Evolutionary conservation across 2,113 vertebrate genomes (phyloP).

Genomic region (Pelecanoides urinatrix): DNA sequence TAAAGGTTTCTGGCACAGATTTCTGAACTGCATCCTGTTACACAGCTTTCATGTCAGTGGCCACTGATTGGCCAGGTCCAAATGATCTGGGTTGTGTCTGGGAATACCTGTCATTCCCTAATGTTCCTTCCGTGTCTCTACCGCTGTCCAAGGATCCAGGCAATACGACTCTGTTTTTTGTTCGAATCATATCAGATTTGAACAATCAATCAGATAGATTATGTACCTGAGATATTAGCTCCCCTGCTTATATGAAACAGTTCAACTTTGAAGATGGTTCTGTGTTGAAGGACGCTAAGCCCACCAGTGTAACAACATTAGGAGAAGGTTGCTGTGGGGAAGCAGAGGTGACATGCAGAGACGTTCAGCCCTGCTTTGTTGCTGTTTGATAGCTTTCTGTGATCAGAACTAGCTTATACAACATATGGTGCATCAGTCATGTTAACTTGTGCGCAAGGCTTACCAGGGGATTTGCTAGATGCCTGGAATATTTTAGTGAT

Average conservation of each 20-base stretch:
- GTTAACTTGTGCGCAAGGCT: neutral
- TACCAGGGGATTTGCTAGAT: no score
- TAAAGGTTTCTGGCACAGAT: no score
- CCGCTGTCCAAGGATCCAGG: no score
- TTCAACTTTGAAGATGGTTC: neutral
- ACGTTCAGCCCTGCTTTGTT: neutral
- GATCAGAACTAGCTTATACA: neutral
- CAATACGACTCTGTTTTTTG: no score
- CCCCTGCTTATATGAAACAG: neutral
- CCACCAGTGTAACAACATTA: neutral
- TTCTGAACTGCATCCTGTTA: no score
- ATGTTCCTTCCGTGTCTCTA: no score
- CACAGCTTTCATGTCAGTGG: no score
- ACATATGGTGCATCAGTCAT: neutral
- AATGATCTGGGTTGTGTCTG: no score
- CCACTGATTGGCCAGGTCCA: no score
- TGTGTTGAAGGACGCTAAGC: neutral
- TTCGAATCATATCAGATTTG: no score
- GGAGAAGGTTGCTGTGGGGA: neutral
- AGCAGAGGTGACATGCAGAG: neutral
- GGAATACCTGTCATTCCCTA: no score
- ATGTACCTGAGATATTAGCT: neutral
- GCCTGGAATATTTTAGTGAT: neutral
- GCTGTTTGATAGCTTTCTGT: neutral
- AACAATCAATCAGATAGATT: no score